A percentile compares a stretch with the other conserved stretches of the same genome.
phyloP scores from a whole-genome alignment of 2,113 vertebrate genomes.

The Pelvicachromis taeniatus region DNA sequence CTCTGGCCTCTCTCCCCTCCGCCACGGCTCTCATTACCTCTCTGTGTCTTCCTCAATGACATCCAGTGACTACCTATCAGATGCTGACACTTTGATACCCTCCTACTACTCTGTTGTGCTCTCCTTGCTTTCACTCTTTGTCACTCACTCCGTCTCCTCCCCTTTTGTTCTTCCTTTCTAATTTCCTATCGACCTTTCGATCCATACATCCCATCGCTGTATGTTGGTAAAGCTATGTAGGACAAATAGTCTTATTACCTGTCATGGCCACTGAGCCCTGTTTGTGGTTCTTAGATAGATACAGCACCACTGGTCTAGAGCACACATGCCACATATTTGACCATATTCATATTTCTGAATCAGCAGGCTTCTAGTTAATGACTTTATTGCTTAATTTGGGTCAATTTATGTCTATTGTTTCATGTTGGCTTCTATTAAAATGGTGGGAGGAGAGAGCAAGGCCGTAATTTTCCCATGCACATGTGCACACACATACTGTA shows the following conservation, averaged over 20 bases:
- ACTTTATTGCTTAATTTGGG: neutral
- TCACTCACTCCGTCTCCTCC: neutral
- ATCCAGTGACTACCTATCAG: slow-evolving; percentile 20
- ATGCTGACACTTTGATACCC: slow-evolving; percentile 45
- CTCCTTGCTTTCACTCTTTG: neutral
- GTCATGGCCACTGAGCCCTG: neutral
- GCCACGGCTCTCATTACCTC: slow-evolving; percentile 52
- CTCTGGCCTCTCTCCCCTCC: slow-evolving; percentile 23
- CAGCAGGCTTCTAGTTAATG: neutral
- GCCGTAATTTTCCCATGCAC: neutral
- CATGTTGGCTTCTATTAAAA: neutral
- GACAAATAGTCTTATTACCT: neutral
- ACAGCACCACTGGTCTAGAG: neutral
- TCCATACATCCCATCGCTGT: neutral
- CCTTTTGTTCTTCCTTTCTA: neutral
- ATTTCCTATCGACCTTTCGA: slow-evolving; percentile 5
- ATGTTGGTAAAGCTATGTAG: neutral
- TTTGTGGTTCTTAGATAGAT: neutral
- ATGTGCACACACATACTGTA: neutral
- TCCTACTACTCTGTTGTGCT: neutral
- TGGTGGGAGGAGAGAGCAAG: neutral
- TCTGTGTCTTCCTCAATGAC: slow-evolving; percentile 44
- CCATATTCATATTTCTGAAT: neutral
- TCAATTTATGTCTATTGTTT: neutral
- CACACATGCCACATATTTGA: neutral